Evolutionary conservation across 2,113 vertebrate genomes (phyloP), one percentile per base, ranked within the genome.

Genomic region (Prochilodus magdalenae): DNA sequence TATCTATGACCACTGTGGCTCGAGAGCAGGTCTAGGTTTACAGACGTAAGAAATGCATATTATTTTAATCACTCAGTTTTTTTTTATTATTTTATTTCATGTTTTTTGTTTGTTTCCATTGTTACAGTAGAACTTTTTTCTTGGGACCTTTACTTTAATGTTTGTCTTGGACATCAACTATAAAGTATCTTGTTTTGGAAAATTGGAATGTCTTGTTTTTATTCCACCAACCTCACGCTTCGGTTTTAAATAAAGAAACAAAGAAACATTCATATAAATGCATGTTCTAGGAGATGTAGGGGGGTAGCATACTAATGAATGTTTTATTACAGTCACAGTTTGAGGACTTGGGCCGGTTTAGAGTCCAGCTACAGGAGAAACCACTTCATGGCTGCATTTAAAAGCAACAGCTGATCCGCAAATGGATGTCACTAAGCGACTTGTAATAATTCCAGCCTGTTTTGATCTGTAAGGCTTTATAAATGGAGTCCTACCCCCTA

Each of bases 131-230:
- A 89, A 86, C 73, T 83, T 91, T 89, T 85, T 89, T 85, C 88
- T 90, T 70, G 89, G 93, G 86, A 89, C 93, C 93, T 84, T 94
- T 71, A 85, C 94, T 94, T 92, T 94, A 82, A 93, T 88, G 92
- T 93, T 93, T 94, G 93, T 95, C 93, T 96, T 96, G 95, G 94
- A 94, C 94, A 92, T 95, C 90, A 92, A 94, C 91, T 94, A 93
- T 93, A 95, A 96, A 95, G 93, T 95, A 96, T 95, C 89, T 91
- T 94, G 89, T 95, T 93, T 94, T 95, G 93, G 91, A 94, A 94
- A 93, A 91, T 72, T 87, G 89, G 84, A 84, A 81, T 90, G 90
- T 92, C 88, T 92, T 91, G 86, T 87, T 91, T 92, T 92, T 87
- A 89, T 92, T 84, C 87, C 85, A 67, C 29, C 70, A 73, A 60